Percentiles rank a stretch among this genome's conserved stretches.
These are phyloP conservation scores for Gastrophryne carolinensis DNA, from an alignment of 2,797 vertebrate species.

Conservation along the genomic window DNA sequence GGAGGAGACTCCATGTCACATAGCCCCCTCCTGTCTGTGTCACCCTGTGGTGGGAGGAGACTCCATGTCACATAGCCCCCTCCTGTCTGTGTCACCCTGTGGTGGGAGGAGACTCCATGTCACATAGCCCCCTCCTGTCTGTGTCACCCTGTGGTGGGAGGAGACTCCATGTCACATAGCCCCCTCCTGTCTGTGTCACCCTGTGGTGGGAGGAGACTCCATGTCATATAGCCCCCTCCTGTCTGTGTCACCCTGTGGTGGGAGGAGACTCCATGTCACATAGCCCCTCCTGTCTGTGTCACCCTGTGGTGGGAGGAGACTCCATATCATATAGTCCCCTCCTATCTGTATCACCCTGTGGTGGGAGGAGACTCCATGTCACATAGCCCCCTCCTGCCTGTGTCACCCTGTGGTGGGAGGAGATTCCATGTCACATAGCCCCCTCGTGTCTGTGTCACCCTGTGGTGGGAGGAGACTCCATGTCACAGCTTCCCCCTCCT, in stretches of 20 bases:
- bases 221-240: background rate
- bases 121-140: too few species aligned
- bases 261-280: background rate
- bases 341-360: background rate
- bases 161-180: background rate
- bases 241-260: background rate
- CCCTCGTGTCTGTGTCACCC: background rate
- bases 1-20: background rate
- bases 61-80: too few species aligned
- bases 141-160: too few species aligned
- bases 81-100: too few species aligned
- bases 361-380: background rate
- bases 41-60: too few species aligned
- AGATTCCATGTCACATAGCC: conserved; percentile 8
- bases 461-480: background rate
- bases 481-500: background rate
- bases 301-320: conserved; percentile 77
- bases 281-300: conserved; percentile 69
- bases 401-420: background rate
- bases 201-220: background rate
- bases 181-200: background rate
- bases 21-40: background rate
- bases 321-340: conserved; percentile 4
- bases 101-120: too few species aligned
- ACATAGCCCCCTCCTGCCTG: background rate